Evolutionary conservation across 2,113 vertebrate species (phyloP), one percentile per base, ranked within the genome.

Genomic region (Empidonax alnorum): DNA sequence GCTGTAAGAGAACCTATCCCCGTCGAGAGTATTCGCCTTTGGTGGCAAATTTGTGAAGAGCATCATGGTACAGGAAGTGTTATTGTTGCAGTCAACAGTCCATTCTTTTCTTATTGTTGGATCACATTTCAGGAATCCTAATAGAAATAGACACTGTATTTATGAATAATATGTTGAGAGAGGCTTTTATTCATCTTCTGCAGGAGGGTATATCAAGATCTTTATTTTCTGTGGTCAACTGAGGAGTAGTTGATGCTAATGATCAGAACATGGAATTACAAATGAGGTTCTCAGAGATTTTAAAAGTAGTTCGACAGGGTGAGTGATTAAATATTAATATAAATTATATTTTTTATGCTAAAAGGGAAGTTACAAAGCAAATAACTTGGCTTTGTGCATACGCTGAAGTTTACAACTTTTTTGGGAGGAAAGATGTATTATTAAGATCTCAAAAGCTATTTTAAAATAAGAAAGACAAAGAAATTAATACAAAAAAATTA

Each of bases 201-300:
- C 30, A 14, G 56, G 56, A 86, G 5, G 6, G 3, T 65, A 12
- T 83, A 63, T 83, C 30, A 83, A 58, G 69, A 58, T 75, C 28
- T 58, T 65, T 85, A 67, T 72, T 82, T 92, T 86, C 33, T 77
- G 24, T 77, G 47, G 68, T 76, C 6, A 6, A 3, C 3, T 95
- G 63, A 96, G 61, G 55, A 83, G 46, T 80, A 93, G 89, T 50
- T 80, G 58, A 50, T 74, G 30, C 21, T 90, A 95, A 65, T 85
- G 37, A 72, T 73, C 83, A 72, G 47, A 74, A 74, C 25, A n/a
- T 4, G 24, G 84, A 71, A 49, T 86, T 81, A 69, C 50, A 27
- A 62, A 27, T 65, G 46, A 59, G 35, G 21, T 1, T 89, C 3
- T 58, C 35, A 66, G 49, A 33, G n/a, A 33, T 90, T 84, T 81